These are phyloP conservation scores for Gasteruption jaculator DNA, from an alignment of 2,888 invertebrate species.

Conservation along the genomic window DNA sequence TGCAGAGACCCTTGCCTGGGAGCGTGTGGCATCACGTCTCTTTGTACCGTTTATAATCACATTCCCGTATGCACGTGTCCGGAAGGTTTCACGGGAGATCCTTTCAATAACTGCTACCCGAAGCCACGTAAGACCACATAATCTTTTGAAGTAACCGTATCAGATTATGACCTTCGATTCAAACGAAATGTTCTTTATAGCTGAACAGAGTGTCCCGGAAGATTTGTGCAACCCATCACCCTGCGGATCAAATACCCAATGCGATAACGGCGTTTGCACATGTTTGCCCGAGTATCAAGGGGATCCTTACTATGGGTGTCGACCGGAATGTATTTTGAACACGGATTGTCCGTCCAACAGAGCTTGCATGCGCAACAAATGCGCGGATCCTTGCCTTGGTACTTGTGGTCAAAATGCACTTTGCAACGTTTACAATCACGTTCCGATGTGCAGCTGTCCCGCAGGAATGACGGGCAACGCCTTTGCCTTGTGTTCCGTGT, in stretches of 20 bases:
- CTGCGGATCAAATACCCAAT: slow-evolving; percentile 71
- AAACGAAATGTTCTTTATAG: no score
- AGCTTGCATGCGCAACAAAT: slow-evolving; percentile 74
- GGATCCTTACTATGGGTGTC: slow-evolving; percentile 65
- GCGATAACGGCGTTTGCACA: slow-evolving; percentile 68
- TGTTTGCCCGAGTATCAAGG: slow-evolving; percentile 69
- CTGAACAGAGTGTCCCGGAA: no score
- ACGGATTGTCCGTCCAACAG: slow-evolving; percentile 68
- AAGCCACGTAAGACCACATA: no score
- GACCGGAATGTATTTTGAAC: slow-evolving; percentile 74
- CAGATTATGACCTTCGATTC: no score
- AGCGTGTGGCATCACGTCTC: slow-evolving; percentile 75
- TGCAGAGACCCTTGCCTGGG: slow-evolving; percentile 83
- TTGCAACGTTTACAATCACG: slow-evolving; percentile 68
- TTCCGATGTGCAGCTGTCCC: slow-evolving; percentile 68
- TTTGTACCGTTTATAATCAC: slow-evolving; percentile 76
- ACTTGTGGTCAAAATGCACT: slow-evolving; percentile 66
- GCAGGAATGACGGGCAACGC: slow-evolving; percentile 63
- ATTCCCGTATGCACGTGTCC: slow-evolving; percentile 82
- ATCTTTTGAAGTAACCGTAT: no score
- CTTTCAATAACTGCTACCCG: slow-evolving; percentile 71
- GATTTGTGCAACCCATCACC: slow-evolving; percentile 64
- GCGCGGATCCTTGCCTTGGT: slow-evolving; percentile 69
- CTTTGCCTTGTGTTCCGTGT: slow-evolving; percentile 61
- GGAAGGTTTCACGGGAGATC: slow-evolving; percentile 77